Base-by-base conservation (phyloP, 2,113 vertebrate species). In the Platysteira castanea region DNA sequence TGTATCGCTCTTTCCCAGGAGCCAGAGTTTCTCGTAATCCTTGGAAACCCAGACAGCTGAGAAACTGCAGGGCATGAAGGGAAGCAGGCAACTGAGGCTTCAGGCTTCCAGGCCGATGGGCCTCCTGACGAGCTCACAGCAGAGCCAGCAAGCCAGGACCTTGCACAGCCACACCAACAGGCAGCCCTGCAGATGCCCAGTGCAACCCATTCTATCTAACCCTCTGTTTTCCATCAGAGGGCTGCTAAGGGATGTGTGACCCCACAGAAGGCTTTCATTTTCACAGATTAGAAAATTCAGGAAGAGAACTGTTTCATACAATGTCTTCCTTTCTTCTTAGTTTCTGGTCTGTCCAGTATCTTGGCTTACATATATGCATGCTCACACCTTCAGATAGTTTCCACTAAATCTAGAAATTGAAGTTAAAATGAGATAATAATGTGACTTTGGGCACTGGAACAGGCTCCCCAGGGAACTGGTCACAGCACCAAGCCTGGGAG, bases 151-250 rank as follows among this genome's bases (percentile, higher is more conserved):
- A 13, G 13, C 9, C n/a, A 52, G 35, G 49, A 71, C 35, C 35
- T 56, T 22, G 13, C 30, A 6, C 15, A 46, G 42, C 17, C 26
- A 28, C 11, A 1, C 0, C 3, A 47, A n/a, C 35, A n/a, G 10
- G 8, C 39, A 80, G 20, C 53, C 2, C 0, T 11, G 17, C 12
- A 1, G 3, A 26, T n/a, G 27, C 7, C 42, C 69, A 23, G 7
- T 4, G 31, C 4, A 47, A 22, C 9, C 10, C 0, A 0, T 41
- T 69, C 44, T 27, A 0, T 20, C 1, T n/a, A n/a, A 0, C 1
- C 1, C 7, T 44, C 19, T 15, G 8, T 19, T 87, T 78, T 74
- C 35, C 16, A 56, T 23, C 11, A 39, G 30, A 80, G n/a, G 53
- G 11, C 12, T 76, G 7, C 19, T 52, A 24, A 47, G 24, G 53